These are phyloP conservation scores for Polydrusus pterygomalis DNA, from an alignment of 2,888 invertebrate genomes.

Conservation along the genomic window DNA sequence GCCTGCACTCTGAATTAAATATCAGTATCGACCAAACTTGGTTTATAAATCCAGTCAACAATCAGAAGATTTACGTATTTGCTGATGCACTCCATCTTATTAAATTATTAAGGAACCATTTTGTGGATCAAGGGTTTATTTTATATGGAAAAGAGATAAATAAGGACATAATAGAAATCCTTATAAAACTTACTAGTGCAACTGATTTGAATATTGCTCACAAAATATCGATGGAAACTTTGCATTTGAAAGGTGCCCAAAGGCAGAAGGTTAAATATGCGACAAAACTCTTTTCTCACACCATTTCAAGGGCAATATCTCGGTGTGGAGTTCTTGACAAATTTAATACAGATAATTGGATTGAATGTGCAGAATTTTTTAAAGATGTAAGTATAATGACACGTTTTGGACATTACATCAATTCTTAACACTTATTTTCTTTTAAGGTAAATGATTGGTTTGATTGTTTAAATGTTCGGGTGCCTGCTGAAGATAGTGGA, in stretches of 20 bases:
- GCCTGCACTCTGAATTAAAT: slow-evolving; percentile 41
- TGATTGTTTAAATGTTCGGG: slow-evolving; percentile 23
- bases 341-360: slow-evolving; percentile 12
- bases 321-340: slow-evolving; percentile 22
- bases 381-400: slow-evolving; percentile 9
- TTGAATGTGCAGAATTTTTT: slow-evolving; percentile 26
- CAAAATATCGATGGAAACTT: slow-evolving; percentile 51
- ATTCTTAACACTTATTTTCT: slow-evolving; percentile 3
- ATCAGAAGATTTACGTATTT: slow-evolving; percentile 55
- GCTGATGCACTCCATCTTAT: slow-evolving; percentile 58
- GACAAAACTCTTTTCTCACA: slow-evolving; percentile 55
- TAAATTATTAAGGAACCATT: slow-evolving; percentile 58
- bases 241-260: slow-evolving; percentile 50
- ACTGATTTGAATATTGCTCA: slow-evolving; percentile 55
- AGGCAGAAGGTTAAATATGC: slow-evolving; percentile 48
- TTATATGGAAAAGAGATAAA: slow-evolving; percentile 47
- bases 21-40: slow-evolving; percentile 38
- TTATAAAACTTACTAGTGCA: slow-evolving; percentile 22
- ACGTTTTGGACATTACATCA: not conserved
- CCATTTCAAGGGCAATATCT: slow-evolving; percentile 49
- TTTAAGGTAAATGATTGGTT: slow-evolving; percentile 47
- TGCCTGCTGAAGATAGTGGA: not conserved
- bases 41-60: slow-evolving; percentile 47
- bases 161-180: slow-evolving; percentile 6
- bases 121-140: slow-evolving; percentile 56